Evolutionary conservation across 2,888 invertebrate genomes (phyloP).

Genomic region (Eurytoma californica): DNA sequence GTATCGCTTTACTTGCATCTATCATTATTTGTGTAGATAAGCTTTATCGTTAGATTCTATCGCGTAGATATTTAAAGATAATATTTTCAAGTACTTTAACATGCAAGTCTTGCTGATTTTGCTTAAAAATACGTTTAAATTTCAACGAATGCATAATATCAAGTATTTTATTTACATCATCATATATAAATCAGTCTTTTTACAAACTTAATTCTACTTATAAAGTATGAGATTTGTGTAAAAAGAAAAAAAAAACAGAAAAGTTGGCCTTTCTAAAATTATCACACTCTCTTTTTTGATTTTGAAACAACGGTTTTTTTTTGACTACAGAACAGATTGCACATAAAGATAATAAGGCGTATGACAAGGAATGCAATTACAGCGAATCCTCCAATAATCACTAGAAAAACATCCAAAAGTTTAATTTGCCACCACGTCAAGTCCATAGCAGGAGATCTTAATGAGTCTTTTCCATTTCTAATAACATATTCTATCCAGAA

Average conservation of each 20-base stretch:
- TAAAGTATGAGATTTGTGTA: background rate
- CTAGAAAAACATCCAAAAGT: conserved; percentile 64
- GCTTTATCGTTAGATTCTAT: no score
- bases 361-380: background rate
- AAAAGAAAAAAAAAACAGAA: no score
- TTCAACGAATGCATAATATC: no score
- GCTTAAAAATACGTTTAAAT: no score
- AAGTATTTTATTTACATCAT: no score
- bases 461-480: conserved; percentile 62
- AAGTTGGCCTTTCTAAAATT: background rate
- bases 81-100: no score
- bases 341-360: background rate
- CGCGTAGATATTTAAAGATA: no score
- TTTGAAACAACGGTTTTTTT: background rate
- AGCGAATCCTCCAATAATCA: conserved; percentile 12
- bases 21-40: no score
- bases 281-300: background rate
- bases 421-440: conserved; percentile 69
- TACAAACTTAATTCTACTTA: background rate
- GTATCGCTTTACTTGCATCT: no score
- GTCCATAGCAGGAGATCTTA: conserved; percentile 66
- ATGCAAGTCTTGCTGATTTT: no score
- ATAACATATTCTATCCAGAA: conserved; percentile 69
- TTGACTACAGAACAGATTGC: background rate
- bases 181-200: no score